These are phyloP conservation scores for Myripristis jacobus DNA, from an alignment of 2,797 vertebrate genomes.

Conservation along the genomic window DNA sequence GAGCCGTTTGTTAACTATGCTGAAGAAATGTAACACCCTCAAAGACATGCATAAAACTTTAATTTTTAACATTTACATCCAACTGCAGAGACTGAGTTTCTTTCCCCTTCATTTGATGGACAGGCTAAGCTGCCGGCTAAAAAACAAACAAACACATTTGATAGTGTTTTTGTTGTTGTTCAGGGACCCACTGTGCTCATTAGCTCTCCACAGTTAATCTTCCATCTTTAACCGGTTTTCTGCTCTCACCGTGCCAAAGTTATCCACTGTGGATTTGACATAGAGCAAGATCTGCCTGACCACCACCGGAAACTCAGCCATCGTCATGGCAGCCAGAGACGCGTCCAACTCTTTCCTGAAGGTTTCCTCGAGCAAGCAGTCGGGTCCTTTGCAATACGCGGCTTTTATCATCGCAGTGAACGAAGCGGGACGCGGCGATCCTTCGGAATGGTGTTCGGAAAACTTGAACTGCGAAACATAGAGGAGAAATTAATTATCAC, in stretches of 20 bases:
- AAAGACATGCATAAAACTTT: too few relatives aligned
- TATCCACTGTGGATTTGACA: constrained; percentile 87
- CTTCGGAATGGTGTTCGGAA: constrained; percentile 16
- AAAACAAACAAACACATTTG: too few relatives aligned
- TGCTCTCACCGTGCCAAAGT: constrained; percentile 84
- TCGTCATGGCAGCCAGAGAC: constrained; percentile 61
- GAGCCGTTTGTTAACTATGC: too few relatives aligned
- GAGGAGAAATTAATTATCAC: neutral
- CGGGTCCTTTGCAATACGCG: constrained; percentile 77
- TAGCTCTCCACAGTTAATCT: too few relatives aligned
- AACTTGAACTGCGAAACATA: constrained; percentile 78
- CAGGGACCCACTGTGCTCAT: too few relatives aligned
- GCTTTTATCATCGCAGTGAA: constrained; percentile 83
- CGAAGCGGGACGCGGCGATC: constrained; percentile 20
- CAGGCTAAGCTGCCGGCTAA: too few relatives aligned
- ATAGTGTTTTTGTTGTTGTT: too few relatives aligned
- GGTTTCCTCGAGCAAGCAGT: constrained; percentile 68
- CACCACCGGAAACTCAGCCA: constrained; percentile 77
- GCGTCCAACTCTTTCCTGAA: constrained; percentile 75
- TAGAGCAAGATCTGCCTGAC: constrained; percentile 90
- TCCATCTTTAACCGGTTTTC: neutral
- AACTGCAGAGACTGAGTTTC: too few relatives aligned
- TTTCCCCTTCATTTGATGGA: too few relatives aligned
- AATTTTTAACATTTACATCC: too few relatives aligned
- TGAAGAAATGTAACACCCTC: too few relatives aligned